Evolutionary conservation across 30 jellyfish, hydroid and myxozoan species (phyloP).

Genomic region (Sanderia malayensis): DNA sequence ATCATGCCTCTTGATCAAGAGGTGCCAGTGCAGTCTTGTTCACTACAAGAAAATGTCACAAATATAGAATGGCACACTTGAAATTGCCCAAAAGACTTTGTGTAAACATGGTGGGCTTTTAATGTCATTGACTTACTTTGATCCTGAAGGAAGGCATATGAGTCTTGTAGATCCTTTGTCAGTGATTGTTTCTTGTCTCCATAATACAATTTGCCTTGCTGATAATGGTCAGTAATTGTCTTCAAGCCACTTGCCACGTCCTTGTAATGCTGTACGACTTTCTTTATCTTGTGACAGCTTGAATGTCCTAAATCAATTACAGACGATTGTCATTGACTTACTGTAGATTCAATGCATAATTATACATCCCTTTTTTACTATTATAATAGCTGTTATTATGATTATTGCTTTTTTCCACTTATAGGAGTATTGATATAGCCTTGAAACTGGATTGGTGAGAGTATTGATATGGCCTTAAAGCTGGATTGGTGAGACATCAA

Average conservation of each 20-base stretch:
- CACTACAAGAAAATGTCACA: not conserved
- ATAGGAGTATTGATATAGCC: no score
- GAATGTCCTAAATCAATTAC: not conserved
- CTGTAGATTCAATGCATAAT: no score
- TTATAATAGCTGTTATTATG: no score
- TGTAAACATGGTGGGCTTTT: no score
- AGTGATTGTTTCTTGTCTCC: not conserved
- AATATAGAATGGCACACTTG: no score
- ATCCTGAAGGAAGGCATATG: not conserved
- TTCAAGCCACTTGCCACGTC: slow-evolving; percentile 14
- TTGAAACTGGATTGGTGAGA: no score
- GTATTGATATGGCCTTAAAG: no score
- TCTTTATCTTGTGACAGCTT: slow-evolving; percentile 16
- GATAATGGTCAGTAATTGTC: slow-evolving; percentile 4
- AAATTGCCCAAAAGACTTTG: no score
- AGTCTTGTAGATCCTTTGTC: slow-evolving; percentile 15
- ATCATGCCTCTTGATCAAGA: not conserved
- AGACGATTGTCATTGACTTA: no score
- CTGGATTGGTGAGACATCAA: no score
- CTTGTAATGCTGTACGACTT: slow-evolving; percentile 10
- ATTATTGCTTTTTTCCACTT: no score
- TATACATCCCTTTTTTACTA: no score
- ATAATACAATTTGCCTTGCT: slow-evolving; percentile 6
- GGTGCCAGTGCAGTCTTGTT: not conserved
- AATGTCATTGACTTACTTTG: not conserved